Evolutionary conservation across 2,797 vertebrate species (phyloP).

Genomic region (Acipenser oxyrinchus): DNA sequence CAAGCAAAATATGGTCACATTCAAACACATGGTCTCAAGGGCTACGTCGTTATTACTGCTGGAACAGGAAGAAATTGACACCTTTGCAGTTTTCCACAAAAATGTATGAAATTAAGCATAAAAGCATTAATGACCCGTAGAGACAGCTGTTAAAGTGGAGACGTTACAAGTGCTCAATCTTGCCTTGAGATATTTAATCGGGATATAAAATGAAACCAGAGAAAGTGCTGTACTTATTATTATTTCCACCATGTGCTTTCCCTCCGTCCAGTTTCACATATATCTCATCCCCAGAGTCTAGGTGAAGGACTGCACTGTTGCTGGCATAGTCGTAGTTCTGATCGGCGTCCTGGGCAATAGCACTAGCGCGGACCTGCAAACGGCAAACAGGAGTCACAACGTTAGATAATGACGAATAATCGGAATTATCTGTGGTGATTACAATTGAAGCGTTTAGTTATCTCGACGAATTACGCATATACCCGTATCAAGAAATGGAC

Average conservation of each 20-base stretch:
- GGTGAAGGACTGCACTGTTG: conserved; percentile 91
- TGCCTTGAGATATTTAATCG: conserved; percentile 54
- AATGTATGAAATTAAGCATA: conserved; percentile 18
- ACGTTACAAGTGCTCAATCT: conserved; percentile 14
- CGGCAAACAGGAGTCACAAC: not conserved
- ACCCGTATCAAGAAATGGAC: too few relatives aligned
- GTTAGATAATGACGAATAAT: not conserved
- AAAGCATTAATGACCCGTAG: conserved; percentile 10
- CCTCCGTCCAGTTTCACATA: conserved; percentile 95
- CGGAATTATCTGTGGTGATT: too few relatives aligned
- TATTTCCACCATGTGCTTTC: conserved; percentile 97
- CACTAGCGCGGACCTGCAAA: conserved; percentile 87
- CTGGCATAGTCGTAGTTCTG: conserved; percentile 98
- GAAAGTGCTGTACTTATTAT: conserved; percentile 99
- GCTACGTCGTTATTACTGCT: conserved; percentile 16
- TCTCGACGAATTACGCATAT: too few relatives aligned
- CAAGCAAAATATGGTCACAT: conserved; percentile 22
- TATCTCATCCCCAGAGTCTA: conserved; percentile 92
- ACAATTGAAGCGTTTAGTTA: too few relatives aligned
- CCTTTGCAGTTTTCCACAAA: conserved; percentile 21
- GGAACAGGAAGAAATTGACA: conserved; percentile 12
- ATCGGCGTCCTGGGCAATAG: conserved; percentile 93
- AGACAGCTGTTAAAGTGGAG: conserved; percentile 8
- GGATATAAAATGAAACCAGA: conserved; percentile 95
- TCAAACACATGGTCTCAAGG: conserved; percentile 30